Percentiles rank a stretch among this genome's conserved stretches.
Conservation (phyloP, 2,888 invertebrate genomes). For the Mystacides longicornis region DNA sequence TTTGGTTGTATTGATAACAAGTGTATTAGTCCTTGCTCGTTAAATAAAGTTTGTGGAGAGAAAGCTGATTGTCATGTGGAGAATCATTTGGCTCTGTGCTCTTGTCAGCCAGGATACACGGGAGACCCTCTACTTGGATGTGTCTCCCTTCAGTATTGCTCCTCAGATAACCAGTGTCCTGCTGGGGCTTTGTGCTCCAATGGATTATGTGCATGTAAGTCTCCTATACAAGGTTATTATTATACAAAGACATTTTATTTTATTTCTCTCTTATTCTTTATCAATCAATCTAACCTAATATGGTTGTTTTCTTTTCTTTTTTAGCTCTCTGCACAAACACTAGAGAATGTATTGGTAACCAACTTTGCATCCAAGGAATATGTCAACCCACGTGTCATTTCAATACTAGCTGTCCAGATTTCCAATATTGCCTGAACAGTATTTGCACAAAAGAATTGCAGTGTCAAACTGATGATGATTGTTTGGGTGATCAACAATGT, state of each 20-base stretch:
- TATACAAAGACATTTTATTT: not conserved
- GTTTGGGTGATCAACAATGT: constrained; percentile 67
- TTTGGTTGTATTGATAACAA: constrained; percentile 72
- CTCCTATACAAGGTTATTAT: constrained; percentile 2
- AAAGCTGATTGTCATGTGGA: constrained; percentile 68
- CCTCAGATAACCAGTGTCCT: constrained; percentile 71
- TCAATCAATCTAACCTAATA: not conserved
- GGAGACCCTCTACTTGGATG: constrained; percentile 84
- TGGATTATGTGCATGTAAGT: constrained; percentile 69
- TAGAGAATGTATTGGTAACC: constrained; percentile 78
- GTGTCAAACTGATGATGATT: constrained; percentile 67
- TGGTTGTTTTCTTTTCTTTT: constrained; percentile 30
- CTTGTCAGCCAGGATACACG: constrained; percentile 76
- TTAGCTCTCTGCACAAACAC: constrained; percentile 68
- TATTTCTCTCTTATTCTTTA: not conserved
- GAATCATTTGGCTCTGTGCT: constrained; percentile 75
- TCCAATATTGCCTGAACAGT: constrained; percentile 75
- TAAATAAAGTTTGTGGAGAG: constrained; percentile 76
- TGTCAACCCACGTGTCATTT: constrained; percentile 77
- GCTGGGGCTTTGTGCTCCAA: constrained; percentile 77
- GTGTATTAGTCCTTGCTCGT: constrained; percentile 74
- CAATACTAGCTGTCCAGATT: constrained; percentile 76
- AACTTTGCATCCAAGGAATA: constrained; percentile 77
- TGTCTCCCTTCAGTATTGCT: constrained; percentile 75
- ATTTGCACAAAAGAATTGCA: constrained; percentile 78